Conservation (phyloP, 2,113 vertebrate genomes). For the Bufo bufo region DNA sequence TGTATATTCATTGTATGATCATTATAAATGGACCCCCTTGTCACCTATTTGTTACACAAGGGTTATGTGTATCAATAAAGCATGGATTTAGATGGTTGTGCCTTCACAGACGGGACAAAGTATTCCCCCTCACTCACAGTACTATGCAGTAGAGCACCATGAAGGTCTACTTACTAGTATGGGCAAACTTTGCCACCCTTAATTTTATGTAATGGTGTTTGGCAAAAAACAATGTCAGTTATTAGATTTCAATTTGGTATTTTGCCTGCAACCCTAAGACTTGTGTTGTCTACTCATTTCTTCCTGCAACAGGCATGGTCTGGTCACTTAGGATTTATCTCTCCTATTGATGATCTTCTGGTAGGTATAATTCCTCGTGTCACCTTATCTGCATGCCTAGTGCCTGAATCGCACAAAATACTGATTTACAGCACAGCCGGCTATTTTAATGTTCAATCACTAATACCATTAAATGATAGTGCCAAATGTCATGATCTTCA, state of each 20-base stretch:
- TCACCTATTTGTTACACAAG: no score
- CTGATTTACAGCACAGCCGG: neutral
- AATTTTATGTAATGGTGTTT: neutral
- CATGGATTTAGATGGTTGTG: no score
- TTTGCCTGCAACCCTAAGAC: conserved; percentile 5
- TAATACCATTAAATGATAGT: neutral
- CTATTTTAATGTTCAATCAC: neutral
- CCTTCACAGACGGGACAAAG: neutral
- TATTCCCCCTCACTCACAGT: neutral
- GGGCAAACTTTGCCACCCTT: no score
- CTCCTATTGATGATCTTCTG: conserved; percentile 92
- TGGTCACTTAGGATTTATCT: conserved; percentile 92
- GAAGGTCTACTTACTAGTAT: neutral
- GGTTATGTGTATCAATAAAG: neutral
- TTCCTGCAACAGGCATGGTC: conserved; percentile 83
- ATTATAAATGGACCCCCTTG: no score
- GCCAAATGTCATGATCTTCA: neutral
- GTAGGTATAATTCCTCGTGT: conserved; percentile 81
- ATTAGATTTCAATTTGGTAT: neutral
- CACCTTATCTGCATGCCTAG: conserved; percentile 23
- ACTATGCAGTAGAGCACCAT: neutral
- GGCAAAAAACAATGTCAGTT: neutral
- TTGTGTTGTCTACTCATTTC: neutral
- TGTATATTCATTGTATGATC: no score
- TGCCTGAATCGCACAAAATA: neutral